Base-by-base conservation (phyloP, 1,140 invertebrate species). In the Hormaphis cornu region DNA sequence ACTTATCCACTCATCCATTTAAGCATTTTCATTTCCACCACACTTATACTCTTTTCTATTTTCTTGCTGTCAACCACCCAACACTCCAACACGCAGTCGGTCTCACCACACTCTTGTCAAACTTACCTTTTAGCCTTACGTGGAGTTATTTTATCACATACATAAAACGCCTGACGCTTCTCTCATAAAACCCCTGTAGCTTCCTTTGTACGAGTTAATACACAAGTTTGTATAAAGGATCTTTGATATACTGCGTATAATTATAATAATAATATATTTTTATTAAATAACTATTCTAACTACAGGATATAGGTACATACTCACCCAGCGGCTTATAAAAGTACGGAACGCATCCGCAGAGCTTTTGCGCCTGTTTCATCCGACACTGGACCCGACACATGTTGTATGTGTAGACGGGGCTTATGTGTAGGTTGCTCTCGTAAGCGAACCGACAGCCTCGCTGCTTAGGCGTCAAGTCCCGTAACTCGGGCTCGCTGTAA, bases 341-440 rank as follows among this genome's bases (percentile, higher is more conserved):
- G 75, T 86, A 82, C 0, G 86, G 85, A 28, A 86, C 76, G 75
- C 86, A 87, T 0, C 80, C 77, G 73, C 86, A 87, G 24, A 84
- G 79, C 69, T 80, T 76, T 9, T 83, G 72, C 35, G 83, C 80
- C 0, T 86, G 77, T 30, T 79, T 76, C 71, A 85, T 80, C 14
- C 86, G 79, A 61, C 86, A 87, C 72, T 87, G 84, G 75, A 83
- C 84, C 3, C 84, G 77, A 72, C 86, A 87, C 70, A 86, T 76
- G 0, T 82, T 83, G 72, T 86, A 87, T 2, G 83, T 82, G 74
- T 87, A 87, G 12, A 85, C 82, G 0, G 84, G 80, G 69, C 81
- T 84, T 50, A 84, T 82, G 52, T 77, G 74, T 40, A 87, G 76
- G 56, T 86, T 82, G n/a, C 79, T 78, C 76, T 87, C 86, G 63